Evolutionary conservation across 2,888 invertebrate genomes (phyloP).

Genomic region (Choreutis nemorana): DNA sequence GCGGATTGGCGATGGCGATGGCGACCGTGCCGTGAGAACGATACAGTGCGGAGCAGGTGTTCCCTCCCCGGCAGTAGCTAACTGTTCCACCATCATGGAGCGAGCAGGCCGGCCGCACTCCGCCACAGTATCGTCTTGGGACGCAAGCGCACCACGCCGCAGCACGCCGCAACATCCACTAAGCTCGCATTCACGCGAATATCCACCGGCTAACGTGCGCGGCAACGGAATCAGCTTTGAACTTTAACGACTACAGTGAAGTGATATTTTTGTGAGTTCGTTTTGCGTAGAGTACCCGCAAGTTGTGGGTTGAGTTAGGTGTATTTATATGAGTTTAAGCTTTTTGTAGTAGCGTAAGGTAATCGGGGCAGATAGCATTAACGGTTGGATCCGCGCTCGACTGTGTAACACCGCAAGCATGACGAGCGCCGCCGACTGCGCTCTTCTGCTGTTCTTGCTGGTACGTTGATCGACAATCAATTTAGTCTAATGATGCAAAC

Average conservation of each 20-base stretch:
- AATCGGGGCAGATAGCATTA: constrained; percentile 65
- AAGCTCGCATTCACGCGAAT: constrained; percentile 5
- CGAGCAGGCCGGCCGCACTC: constrained; percentile 34
- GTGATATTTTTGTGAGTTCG: constrained; percentile 17
- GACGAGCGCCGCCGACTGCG: constrained; percentile 55
- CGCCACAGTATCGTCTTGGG: constrained; percentile 47
- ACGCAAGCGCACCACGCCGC: constrained; percentile 41
- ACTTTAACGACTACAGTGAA: constrained; percentile 16
- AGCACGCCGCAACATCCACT: constrained; percentile 9
- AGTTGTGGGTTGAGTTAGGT: constrained; percentile 7
- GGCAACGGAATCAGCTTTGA: constrained; percentile 11
- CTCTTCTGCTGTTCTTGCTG: constrained; percentile 49
- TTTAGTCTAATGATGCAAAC: not conserved
- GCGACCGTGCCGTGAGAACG: constrained; percentile 58
- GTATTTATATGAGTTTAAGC: constrained; percentile 8
- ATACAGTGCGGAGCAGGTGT: constrained; percentile 51
- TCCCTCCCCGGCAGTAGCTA: constrained; percentile 51
- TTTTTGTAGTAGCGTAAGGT: constrained; percentile 43
- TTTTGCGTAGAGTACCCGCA: constrained; percentile 10
- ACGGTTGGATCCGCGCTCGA: constrained; percentile 64
- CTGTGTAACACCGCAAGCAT: constrained; percentile 64
- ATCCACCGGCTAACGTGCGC: constrained; percentile 13
- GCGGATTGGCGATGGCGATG: constrained; percentile 33
- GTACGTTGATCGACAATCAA: constrained; percentile 28
- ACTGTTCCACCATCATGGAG: constrained; percentile 52